phyloP scores from a whole-genome alignment of 1,140 invertebrate genomes.

The Chelonus insularis region DNA sequence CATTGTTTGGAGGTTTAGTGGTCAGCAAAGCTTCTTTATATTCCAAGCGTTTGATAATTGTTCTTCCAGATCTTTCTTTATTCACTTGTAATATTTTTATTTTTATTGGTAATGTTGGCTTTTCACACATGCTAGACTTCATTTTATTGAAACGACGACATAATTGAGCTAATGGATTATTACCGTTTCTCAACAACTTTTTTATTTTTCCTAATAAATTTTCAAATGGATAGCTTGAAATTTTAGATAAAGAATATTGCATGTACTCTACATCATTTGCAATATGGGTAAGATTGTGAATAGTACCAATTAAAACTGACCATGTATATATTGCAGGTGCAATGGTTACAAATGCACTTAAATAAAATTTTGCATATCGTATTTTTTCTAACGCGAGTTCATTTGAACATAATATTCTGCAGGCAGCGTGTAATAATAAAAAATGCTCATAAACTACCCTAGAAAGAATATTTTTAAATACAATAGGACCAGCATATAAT shows the following conservation, averaged over 20 bases:
- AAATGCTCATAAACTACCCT: conserved; percentile 5
- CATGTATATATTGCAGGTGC: neutral
- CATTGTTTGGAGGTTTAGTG: conserved; percentile 13
- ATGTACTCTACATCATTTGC: conserved; percentile 9
- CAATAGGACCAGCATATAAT: neutral
- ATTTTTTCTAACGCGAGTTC: neutral
- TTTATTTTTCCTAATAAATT: conserved; percentile 10
- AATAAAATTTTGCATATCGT: neutral
- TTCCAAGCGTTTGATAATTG: neutral
- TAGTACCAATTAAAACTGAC: neutral
- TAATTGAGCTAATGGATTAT: conserved; percentile 4
- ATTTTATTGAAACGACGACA: conserved; percentile 16
- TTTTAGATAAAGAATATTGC: neutral
- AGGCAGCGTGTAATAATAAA: conserved; percentile 7
- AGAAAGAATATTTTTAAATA: conserved; percentile 14
- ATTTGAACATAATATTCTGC: conserved; percentile 3
- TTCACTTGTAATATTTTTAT: neutral
- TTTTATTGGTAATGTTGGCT: neutral
- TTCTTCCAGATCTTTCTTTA: neutral
- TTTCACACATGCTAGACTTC: neutral
- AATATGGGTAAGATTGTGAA: conserved; percentile 9
- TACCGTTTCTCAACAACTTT: neutral
- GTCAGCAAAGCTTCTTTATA: conserved; percentile 9
- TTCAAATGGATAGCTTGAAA: conserved; percentile 9
- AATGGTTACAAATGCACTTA: neutral